Conservation (phyloP, 2,888 invertebrate genomes). For the Parnassius orleans region DNA sequence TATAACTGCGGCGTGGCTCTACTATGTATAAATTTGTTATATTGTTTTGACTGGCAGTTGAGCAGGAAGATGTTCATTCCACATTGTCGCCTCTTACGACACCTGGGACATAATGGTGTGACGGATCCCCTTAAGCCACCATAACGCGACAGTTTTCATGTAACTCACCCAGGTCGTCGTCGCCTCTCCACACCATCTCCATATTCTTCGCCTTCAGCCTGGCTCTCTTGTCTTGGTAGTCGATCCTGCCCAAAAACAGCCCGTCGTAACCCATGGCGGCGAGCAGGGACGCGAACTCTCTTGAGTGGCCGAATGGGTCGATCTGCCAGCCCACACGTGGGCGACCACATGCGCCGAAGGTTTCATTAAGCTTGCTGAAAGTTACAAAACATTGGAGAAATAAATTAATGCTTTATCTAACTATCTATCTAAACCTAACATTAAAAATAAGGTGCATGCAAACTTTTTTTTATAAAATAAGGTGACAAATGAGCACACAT, state of each 20-base stretch:
- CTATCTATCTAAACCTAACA: too few relatives aligned
- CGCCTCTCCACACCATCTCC: conserved; percentile 93
- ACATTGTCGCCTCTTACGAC: too few relatives aligned
- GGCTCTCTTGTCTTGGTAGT: conserved; percentile 89
- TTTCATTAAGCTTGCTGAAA: conserved; percentile 80
- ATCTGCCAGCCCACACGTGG: conserved; percentile 91
- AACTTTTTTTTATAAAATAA: too few relatives aligned
- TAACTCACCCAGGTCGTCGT: conserved; percentile 83
- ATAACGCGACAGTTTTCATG: background rate
- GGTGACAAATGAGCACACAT: too few relatives aligned
- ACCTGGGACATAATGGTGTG: too few relatives aligned
- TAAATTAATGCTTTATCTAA: too few relatives aligned
- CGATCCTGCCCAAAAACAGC: conserved; percentile 91
- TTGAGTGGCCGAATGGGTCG: conserved; percentile 93
- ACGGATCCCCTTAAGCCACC: too few relatives aligned
- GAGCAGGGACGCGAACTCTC: conserved; percentile 91
- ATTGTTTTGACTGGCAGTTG: too few relatives aligned
- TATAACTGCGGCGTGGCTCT: too few relatives aligned
- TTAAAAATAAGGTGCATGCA: too few relatives aligned
- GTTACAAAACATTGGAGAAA: conserved; percentile 18
- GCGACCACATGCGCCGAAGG: conserved; percentile 86
- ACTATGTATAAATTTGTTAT: too few relatives aligned
- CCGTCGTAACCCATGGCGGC: conserved; percentile 93
- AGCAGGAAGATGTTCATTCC: too few relatives aligned
- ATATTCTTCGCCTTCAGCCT: conserved; percentile 82